Evolutionary conservation across 2,113 vertebrate genomes (phyloP), one percentile per base, ranked within the genome.

Genomic region (Alethe diademata): DNA sequence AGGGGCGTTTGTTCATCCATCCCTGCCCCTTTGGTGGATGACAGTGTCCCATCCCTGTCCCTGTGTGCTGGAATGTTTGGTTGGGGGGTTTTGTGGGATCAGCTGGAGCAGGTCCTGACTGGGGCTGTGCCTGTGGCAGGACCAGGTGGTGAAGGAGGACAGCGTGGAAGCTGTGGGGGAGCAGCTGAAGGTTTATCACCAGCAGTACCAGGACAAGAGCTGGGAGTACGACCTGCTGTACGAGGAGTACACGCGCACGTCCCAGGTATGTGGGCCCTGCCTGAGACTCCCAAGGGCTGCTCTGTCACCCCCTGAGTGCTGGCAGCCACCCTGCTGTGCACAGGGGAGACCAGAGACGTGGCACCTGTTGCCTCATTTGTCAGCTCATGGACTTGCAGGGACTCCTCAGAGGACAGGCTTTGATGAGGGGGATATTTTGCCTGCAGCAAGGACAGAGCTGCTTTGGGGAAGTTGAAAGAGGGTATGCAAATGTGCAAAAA

Each of bases 121-220:
- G 57, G 25, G 47, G 23, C 67, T 88, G 33, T 74, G 60, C 8
- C 0, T 48, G 0, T 40, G 82, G 28, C 93, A 98, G 98, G 98
- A 98, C 96, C 95, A 97, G 47, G 88, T 97, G 88, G 94, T 97
- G 83, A 96, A 95, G 54, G 91, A 97, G 81, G 97, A 96, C 91
- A 98, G 98, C 0, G 98, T 98, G 84, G 98, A 98, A 67, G 98
- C 98, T 0, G 98, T 98, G 3, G 98, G 98, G 5, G 98, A 98
- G 66, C 98, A 98, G 94, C 97, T 98, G 60, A 98, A 98, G 75
- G 97, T 98, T 51, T 98, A 98, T 69, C 98, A 98, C 88, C 98
- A 98, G 95, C 98, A 98, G 92, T 98, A 97, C 96, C 98, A 98
- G 96, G 98, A 98, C 87, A 98, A 98, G 96, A 98, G 98, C 92